These are phyloP conservation scores for Tor tambroides DNA, from an alignment of 2,113 vertebrate species.

Conservation along the genomic window DNA sequence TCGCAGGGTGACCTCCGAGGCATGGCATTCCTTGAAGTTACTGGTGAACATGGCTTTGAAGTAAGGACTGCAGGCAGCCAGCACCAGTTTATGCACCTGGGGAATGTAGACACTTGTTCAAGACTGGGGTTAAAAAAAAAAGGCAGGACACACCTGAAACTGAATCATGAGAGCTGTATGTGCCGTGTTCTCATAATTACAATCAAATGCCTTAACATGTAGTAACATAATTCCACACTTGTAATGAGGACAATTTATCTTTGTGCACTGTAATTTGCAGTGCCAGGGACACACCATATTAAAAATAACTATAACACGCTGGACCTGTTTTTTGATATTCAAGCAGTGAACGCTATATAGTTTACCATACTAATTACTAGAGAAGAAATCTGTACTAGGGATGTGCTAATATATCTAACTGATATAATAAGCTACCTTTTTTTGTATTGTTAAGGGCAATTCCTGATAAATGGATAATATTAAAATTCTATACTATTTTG, in stretches of 20 bases:
- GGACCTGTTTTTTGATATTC: neutral
- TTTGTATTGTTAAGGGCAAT: neutral
- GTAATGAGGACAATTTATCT: constrained; percentile 27
- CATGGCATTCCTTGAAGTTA: constrained; percentile 77
- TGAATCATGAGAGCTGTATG: neutral
- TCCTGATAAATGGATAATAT: neutral
- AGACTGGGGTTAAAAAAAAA: neutral
- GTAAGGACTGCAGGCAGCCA: constrained; percentile 82
- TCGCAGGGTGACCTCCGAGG: constrained; percentile 77
- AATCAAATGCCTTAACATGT: constrained; percentile 14
- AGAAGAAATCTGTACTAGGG: neutral
- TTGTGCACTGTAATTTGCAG: constrained; percentile 24
- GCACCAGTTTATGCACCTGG: constrained; percentile 80
- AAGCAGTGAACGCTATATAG: too few species aligned
- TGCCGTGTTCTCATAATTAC: neutral
- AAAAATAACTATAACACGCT: neutral
- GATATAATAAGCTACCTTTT: neutral
- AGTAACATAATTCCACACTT: constrained; percentile 23
- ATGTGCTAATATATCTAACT: neutral
- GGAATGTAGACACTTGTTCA: constrained; percentile 24
- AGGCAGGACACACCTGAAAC: neutral
- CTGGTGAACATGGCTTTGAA: constrained; percentile 87
- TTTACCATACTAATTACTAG: too few species aligned
- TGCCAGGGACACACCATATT: neutral
- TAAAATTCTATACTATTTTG: neutral